Evolutionary conservation across 2,888 invertebrate species (phyloP), one percentile per base, ranked within the genome.

Genomic region (Blera fallax): DNA sequence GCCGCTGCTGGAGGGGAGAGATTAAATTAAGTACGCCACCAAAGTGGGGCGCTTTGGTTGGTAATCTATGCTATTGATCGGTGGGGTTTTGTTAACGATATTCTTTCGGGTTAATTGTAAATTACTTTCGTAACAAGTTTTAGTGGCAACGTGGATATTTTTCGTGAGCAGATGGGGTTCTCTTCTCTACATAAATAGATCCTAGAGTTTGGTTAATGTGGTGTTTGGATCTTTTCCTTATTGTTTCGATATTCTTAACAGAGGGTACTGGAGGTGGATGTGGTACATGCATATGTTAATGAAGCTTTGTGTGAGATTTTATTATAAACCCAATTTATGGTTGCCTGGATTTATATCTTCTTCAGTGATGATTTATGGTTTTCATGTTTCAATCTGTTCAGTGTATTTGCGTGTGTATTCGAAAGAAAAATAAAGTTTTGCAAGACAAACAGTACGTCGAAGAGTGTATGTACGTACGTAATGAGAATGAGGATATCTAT

Each of bases 11-110:
- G 21, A 18, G 50, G 58, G 54, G 34, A 27, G 37, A 60, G 64
- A 79, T 79, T 74, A 64, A 74, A 74, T 84, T 84, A 84, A 74
- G 79, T 69, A 64, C 80, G 56, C 83, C 78, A 73, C 67, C 37
- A 73, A 83, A 67, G 60, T 43, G 67, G 54, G 45, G 37, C 50
- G 21, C 40, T 83, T 67, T 37, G 52, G 67, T 29, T 54, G 58
- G 69, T 70, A 70, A 80, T 84, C 79, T 74, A 27, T 7, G 34
- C 56, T 40, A 74, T 69, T 83, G 52, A 78, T 69, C 62, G 56
- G 40, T 50, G 69, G 37, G 73, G 74, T 43, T 11, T 69, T 62
- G 62, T 62, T 62, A 74, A 81, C 43, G 70, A 64, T 69, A 81
- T 58, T 72, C 70, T 52, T 65, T 65, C 14, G 79, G 74, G 74